A percentile compares a stretch with the other conserved stretches of the same genome.
phyloP scores from a whole-genome alignment of 2,888 invertebrate genomes.

The Cheilosia urbana region DNA sequence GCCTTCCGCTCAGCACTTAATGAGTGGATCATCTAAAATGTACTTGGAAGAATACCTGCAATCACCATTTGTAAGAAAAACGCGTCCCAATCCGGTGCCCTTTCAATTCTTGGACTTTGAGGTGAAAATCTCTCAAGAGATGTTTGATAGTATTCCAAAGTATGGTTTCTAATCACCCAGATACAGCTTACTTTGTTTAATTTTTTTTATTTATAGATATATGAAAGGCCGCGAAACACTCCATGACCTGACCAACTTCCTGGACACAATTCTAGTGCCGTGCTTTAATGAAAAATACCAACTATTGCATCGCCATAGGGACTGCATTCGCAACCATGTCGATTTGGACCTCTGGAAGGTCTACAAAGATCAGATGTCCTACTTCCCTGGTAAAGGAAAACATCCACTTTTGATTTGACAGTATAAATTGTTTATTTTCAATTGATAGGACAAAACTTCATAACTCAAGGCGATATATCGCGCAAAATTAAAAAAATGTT shows the following conservation, averaged over 20 bases:
- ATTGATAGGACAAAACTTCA: slow-evolving; percentile 78
- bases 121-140: slow-evolving; percentile 73
- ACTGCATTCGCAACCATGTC: slow-evolving; percentile 75
- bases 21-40: slow-evolving; percentile 75
- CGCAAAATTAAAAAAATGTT: slow-evolving; percentile 78
- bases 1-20: not conserved
- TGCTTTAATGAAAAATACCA: slow-evolving; percentile 80
- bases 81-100: slow-evolving; percentile 70
- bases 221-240: slow-evolving; percentile 79
- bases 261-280: slow-evolving; percentile 77
- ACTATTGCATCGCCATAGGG: slow-evolving; percentile 77
- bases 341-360: slow-evolving; percentile 79
- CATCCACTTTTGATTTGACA: not conserved
- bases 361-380: slow-evolving; percentile 77
- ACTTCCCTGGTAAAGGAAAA: slow-evolving; percentile 77
- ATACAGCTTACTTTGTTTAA: not conserved
- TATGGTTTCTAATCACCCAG: slow-evolving; percentile 48
- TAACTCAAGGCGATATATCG: slow-evolving; percentile 79
- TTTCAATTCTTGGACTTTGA: slow-evolving; percentile 79
- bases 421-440: slow-evolving; percentile 17
- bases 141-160: slow-evolving; percentile 79
- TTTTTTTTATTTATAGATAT: slow-evolving; percentile 74
- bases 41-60: slow-evolving; percentile 77
- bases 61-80: slow-evolving; percentile 78
- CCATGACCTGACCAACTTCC: slow-evolving; percentile 78